Conservation (phyloP, 1,140 invertebrate species). For the Drosophila mayri region DNA sequence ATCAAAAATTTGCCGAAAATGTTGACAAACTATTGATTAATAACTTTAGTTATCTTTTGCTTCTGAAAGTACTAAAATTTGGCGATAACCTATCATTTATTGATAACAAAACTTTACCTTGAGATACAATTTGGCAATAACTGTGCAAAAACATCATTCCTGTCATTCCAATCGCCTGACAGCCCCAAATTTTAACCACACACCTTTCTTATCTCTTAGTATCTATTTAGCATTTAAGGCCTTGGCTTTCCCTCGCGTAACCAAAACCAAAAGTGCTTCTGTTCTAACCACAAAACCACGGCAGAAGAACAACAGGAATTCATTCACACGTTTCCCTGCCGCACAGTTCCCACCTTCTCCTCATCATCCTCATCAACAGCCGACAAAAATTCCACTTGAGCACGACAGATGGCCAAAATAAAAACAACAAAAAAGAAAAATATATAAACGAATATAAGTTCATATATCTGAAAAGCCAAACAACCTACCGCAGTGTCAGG, state of each 20-base stretch:
- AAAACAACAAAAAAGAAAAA: slow-evolving; percentile 18
- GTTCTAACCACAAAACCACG: slow-evolving; percentile 30
- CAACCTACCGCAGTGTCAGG: slow-evolving; percentile 59
- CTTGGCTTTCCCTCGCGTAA: background rate
- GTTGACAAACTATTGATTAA: slow-evolving; percentile 9
- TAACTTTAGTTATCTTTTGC: slow-evolving; percentile 2
- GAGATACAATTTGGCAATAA: slow-evolving; percentile 19
- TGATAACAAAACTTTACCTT: slow-evolving; percentile 12
- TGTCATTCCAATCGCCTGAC: slow-evolving; percentile 15
- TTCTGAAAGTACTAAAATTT: slow-evolving; percentile 1
- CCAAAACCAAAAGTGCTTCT: slow-evolving; percentile 29
- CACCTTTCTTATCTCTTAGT: slow-evolving; percentile 2
- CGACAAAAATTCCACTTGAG: slow-evolving; percentile 47
- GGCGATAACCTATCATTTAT: slow-evolving; percentile 4
- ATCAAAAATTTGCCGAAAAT: background rate
- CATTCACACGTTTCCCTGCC: slow-evolving; percentile 47
- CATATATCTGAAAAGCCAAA: slow-evolving; percentile 50
- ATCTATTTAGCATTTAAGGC: slow-evolving; percentile 11
- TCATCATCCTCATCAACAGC: slow-evolving; percentile 30
- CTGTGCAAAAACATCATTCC: slow-evolving; percentile 4
- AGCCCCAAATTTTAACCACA: background rate
- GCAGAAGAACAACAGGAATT: slow-evolving; percentile 22
- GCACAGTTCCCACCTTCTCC: background rate
- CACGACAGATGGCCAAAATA: slow-evolving; percentile 58
- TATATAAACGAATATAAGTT: slow-evolving; percentile 39